A percentile compares a stretch with the other conserved stretches of the same genome.
Evolutionary conservation across 2,797 vertebrate species (phyloP).

Genomic region (Morus bassanus): DNA sequence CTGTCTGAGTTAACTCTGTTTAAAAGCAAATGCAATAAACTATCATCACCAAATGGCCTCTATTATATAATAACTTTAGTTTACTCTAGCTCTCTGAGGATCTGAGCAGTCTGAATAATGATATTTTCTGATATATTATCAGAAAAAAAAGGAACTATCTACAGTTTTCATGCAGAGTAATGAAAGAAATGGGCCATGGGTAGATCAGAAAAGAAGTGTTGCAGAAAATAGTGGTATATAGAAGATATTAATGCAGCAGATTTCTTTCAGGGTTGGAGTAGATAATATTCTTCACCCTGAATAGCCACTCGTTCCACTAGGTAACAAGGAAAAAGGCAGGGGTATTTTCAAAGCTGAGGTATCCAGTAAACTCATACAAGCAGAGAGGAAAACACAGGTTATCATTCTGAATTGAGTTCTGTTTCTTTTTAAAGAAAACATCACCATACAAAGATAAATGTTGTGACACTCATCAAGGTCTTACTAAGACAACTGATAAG

Average conservation of each 20-base stretch:
- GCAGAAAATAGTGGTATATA: background rate
- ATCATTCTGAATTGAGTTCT: background rate
- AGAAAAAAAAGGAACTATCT: background rate
- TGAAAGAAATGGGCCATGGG: background rate
- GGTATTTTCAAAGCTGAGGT: background rate
- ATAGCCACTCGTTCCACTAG: background rate
- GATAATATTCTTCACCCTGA: background rate
- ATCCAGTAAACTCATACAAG: background rate
- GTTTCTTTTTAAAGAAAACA: background rate
- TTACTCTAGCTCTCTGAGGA: background rate
- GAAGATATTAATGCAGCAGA: background rate
- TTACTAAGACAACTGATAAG: background rate
- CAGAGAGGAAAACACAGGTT: background rate
- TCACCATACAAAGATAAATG: background rate
- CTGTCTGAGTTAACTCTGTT: background rate
- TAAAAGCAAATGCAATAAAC: conserved; percentile 17
- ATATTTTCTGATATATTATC: background rate
- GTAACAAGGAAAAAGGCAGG: background rate
- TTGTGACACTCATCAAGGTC: background rate
- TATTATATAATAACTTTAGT: background rate
- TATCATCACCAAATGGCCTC: background rate
- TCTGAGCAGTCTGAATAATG: background rate
- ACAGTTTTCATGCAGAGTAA: background rate
- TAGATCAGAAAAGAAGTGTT: background rate
- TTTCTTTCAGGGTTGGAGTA: background rate